Percentiles rank a stretch among this genome's conserved stretches.
These are phyloP conservation scores for Polylopha cassiicola DNA, from an alignment of 2,888 invertebrate species.

Conservation along the genomic window DNA sequence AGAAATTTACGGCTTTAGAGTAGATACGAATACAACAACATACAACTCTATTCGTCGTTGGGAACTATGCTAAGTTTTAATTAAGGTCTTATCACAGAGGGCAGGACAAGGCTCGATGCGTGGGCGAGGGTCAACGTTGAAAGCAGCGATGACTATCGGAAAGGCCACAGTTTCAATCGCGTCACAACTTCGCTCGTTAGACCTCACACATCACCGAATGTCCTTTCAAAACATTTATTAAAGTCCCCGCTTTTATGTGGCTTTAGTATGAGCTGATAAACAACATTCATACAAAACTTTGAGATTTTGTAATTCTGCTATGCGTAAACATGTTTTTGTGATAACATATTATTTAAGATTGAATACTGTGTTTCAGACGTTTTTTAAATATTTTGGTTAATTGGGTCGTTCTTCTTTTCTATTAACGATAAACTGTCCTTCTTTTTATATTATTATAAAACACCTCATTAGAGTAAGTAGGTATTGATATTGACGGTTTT, in stretches of 20 bases:
- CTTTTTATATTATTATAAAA: no score
- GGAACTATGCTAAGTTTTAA: constrained; percentile 61
- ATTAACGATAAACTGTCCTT: no score
- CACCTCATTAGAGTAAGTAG: no score
- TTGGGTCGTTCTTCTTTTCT: no score
- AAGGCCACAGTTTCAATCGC: constrained; percentile 61
- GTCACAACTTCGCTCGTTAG: constrained; percentile 61
- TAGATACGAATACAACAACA: constrained; percentile 25
- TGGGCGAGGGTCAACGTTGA: constrained; percentile 54
- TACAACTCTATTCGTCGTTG: constrained; percentile 37
- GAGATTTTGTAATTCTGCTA: no score
- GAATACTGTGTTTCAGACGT: no score
- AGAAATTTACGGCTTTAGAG: constrained; percentile 22
- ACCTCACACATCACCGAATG: constrained; percentile 46
- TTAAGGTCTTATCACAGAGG: constrained; percentile 60
- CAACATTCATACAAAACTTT: no score
- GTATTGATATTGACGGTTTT: no score
- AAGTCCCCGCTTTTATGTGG: constrained; percentile 42
- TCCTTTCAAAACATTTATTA: constrained; percentile 48
- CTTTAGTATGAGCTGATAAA: constrained; percentile 15
- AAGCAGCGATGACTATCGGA: constrained; percentile 64
- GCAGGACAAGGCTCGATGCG: constrained; percentile 36
- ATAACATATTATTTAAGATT: no score
- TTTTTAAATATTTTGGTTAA: no score
- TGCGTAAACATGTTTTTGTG: no score